Evolutionary conservation across 2,797 vertebrate species (phyloP), one percentile per base, ranked within the genome.

Genomic region (Pseudomugil tenellus): DNA sequence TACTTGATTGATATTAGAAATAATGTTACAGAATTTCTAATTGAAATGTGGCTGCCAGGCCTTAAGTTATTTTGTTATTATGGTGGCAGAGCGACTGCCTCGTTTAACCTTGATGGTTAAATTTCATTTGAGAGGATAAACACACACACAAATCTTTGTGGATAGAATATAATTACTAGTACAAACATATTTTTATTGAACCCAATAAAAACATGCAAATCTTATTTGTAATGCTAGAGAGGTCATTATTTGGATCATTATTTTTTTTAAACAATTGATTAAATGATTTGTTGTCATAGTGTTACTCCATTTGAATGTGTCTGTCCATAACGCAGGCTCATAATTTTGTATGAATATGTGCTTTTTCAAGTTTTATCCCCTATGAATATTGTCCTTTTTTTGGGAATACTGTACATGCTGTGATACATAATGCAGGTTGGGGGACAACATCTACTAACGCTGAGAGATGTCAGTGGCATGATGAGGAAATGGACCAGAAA

Each of bases 401-500:
- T 2, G 54, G 52, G 49, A 70, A 64, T 67, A 51, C 19, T 37
- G 51, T 43, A 79, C 70, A 64, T 63, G 69, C 71, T 70, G 76
- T 63, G 72, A 84, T 66, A 49, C 67, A 87, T 80, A 61, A 65
- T n/a, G 2, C 16, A 12, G 41, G 41, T 13, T 8, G 17, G 74
- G 53, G 58, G 70, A 58, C 66, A 59, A 77, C 8, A 66, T 82
- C 60, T 71, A 67, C 55, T 63, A 64, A 76, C 57, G 2, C 68
- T 58, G 71, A 76, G 66, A 63, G 72, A 80, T 82, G 78, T 77
- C 31, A 70, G 69, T 25, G 43, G 75, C 60, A 81, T 29, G 31
- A 74, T 63, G 79, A 76, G 81, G 54, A 87, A 88, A 90, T 86
- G 85, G 81, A 58, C 72, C 62, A 78, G 82, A 88, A 89, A 85